Percentiles rank a stretch among this genome's conserved stretches.
Conservation (phyloP, 2,113 vertebrate species). For the Chauna torquata region DNA sequence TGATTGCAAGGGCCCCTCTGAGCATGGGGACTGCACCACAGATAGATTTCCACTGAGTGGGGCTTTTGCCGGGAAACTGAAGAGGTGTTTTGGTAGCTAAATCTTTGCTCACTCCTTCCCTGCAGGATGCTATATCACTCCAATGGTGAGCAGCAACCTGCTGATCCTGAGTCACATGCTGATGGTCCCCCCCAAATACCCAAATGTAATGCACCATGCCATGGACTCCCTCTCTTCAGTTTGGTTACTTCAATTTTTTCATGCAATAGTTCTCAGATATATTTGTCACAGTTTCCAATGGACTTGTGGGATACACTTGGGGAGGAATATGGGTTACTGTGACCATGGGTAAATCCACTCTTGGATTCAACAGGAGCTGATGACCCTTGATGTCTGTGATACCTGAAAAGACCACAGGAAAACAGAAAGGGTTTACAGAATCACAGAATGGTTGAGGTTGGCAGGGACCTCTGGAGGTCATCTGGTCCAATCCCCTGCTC, state of each 20-base stretch:
- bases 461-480: background rate
- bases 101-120: too few species aligned
- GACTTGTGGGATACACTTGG: background rate
- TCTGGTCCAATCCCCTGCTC: background rate
- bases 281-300: background rate
- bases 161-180: background rate
- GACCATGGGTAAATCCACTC: rapidly evolving
- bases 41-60: too few species aligned
- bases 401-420: background rate
- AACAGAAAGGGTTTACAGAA: background rate
- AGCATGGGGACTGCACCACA: too few species aligned
- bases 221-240: background rate
- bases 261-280: background rate
- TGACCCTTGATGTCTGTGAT: background rate
- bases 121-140: too few species aligned
- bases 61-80: too few species aligned
- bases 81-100: too few species aligned
- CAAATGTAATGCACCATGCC: background rate
- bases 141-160: background rate
- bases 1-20: too few species aligned
- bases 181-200: background rate
- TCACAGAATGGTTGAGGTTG: background rate
- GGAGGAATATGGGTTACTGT: background rate
- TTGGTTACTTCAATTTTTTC: background rate
- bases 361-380: background rate